Evolutionary conservation across 2,113 vertebrate genomes (phyloP).

Genomic region (Sardina pilchardus): DNA sequence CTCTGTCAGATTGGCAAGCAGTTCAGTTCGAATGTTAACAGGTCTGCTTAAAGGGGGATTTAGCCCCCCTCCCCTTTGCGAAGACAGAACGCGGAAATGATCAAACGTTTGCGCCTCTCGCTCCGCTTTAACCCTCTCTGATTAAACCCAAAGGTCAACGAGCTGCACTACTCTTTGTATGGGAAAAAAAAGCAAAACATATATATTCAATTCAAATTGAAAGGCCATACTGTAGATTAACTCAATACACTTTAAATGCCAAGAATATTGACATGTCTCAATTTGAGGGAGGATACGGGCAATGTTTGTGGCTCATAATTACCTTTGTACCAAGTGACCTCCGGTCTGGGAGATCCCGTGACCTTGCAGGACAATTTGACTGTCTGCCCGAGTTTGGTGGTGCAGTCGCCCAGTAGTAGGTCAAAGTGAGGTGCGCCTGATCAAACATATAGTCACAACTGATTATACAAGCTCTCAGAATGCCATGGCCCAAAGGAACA

Average conservation of each 20-base stretch:
- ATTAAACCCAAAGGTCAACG: not conserved
- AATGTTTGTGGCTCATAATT: slow-evolving; percentile 10
- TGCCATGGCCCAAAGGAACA: not conserved
- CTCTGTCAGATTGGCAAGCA: too few species aligned
- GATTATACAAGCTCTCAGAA: not conserved
- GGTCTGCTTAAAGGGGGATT: too few species aligned
- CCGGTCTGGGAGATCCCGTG: slow-evolving; percentile 82
- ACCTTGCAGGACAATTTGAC: slow-evolving; percentile 90
- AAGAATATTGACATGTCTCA: not conserved
- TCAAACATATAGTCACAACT: slow-evolving; percentile 18
- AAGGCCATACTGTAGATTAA: not conserved
- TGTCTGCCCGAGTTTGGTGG: slow-evolving; percentile 85
- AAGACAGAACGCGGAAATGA: too few species aligned
- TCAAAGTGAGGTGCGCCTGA: slow-evolving; percentile 86
- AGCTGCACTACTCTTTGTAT: not conserved
- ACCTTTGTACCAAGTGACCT: slow-evolving; percentile 94
- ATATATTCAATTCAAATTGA: not conserved
- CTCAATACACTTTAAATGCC: slow-evolving; percentile 4
- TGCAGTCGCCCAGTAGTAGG: slow-evolving; percentile 80
- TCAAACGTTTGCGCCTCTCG: too few species aligned
- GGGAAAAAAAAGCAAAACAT: not conserved
- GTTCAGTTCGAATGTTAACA: too few species aligned
- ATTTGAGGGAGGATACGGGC: too few species aligned
- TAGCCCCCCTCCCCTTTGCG: too few species aligned
- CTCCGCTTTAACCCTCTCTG: too few species aligned